Evolutionary conservation across 2,113 vertebrate genomes (phyloP), one percentile per base, ranked within the genome.

Genomic region (Dascyllus trimaculatus): DNA sequence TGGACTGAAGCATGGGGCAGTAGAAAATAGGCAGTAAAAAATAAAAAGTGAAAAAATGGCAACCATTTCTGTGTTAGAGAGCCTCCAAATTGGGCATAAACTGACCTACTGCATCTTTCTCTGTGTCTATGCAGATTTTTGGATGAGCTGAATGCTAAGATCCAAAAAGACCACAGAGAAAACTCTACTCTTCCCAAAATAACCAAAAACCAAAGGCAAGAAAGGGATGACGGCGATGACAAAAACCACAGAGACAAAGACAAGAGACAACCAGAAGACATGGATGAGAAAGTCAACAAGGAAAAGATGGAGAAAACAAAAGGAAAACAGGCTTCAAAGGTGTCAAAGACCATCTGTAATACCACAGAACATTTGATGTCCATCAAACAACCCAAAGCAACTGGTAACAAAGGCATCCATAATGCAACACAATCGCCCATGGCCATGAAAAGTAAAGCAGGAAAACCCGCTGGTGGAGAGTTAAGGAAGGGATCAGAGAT

Each of bases 111-210:
- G 2, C 11, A n/a, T 65, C 19, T 46, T 1, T 85, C 10, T 65
- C 1, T 81, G 18, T 75, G 1, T 78, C 24, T 25, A 5, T 21
- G n/a, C 72, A 97, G 96, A 71, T 96, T 97, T 91, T 75, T 95
- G 73, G 94, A 95, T 35, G 96, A 97, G 83, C 90, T 97, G 63
- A 94, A 95, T 79, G 75, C 91, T 18, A 96, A 95, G 84, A 90
- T 96, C 84, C 94, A 96, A 84, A 96, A 95, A 87, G 95, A 96
- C 80, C 87, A 92, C 71, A 95, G 89, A 88, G 94, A 95, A 75
- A 92, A 91, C 75, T 93, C 93, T 10, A 75, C 78, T 1, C 67
- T 95, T 25, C 90, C 91, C 53, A 96, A 95, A 89, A 96, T 93
- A 76, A 77, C 77, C 15, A 96, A 94, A 92, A 92, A 70, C 14